phyloP scores from a whole-genome alignment of 2,113 vertebrate genomes.

The Pavo muticus region DNA sequence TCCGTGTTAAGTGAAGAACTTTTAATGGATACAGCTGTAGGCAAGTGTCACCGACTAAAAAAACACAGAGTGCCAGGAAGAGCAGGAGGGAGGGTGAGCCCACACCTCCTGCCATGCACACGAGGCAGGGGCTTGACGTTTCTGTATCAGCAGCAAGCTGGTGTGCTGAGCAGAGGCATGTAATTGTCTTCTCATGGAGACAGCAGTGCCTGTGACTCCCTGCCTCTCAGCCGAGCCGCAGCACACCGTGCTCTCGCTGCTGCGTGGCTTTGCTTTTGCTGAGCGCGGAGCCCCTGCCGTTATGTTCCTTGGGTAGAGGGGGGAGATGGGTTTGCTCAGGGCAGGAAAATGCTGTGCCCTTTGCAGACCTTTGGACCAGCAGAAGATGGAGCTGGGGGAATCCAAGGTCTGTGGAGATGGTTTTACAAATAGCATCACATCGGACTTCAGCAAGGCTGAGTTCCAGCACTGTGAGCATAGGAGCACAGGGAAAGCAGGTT shows the following conservation, averaged over 20 bases:
- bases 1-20: not conserved
- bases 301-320: not conserved
- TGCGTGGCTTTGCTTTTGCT: not conserved
- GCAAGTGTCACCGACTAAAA: conserved; percentile 32
- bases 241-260: not conserved
- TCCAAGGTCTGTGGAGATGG: not conserved
- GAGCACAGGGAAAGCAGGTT: not conserved
- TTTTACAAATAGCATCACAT: not conserved
- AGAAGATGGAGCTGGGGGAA: accelerated
- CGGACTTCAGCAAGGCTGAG: not conserved
- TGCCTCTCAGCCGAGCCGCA: not conserved
- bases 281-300: not conserved
- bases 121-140: conserved; percentile 16
- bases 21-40: conserved; percentile 46
- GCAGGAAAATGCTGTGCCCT: not conserved
- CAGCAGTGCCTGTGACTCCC: not conserved
- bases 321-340: not conserved
- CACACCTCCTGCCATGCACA: not conserved
- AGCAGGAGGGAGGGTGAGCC: not conserved
- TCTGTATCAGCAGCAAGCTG: conserved; percentile 35
- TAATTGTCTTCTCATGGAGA: not conserved
- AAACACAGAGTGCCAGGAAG: not conserved
- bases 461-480: not conserved
- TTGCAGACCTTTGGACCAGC: not conserved
- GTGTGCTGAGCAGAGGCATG: not conserved